phyloP scores from a whole-genome alignment of 2,888 invertebrate genomes.

The Lathronympha strigana region DNA sequence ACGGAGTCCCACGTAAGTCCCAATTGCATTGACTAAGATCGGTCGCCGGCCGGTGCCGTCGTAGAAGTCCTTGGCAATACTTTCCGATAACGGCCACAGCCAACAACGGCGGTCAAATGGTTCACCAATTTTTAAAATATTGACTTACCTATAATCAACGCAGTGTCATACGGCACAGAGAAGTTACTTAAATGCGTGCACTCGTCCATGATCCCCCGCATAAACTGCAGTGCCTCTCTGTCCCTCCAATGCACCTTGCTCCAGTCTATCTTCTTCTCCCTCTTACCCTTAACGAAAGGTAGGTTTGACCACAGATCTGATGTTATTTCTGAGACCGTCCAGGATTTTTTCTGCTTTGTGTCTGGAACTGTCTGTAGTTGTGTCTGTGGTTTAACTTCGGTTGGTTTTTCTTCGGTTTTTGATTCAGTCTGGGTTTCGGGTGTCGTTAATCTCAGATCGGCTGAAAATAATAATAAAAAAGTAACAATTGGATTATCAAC shows the following conservation, averaged over 20 bases:
- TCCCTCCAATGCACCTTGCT: constrained; percentile 88
- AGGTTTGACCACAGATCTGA: constrained; percentile 71
- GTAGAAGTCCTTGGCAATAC: too few species aligned
- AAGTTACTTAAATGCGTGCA: constrained; percentile 98
- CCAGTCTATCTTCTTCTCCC: constrained; percentile 81
- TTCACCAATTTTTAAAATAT: too few species aligned
- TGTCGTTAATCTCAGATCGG: background rate
- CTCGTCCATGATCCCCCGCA: constrained; percentile 99
- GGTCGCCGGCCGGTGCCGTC: too few species aligned
- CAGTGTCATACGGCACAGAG: constrained; percentile 93
- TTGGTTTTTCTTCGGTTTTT: constrained; percentile 4
- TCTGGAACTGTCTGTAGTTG: constrained; percentile 26
- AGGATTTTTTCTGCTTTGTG: constrained; percentile 54
- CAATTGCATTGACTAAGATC: too few species aligned
- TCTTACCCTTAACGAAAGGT: constrained; percentile 63
- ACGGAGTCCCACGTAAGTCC: too few species aligned
- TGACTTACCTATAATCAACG: constrained; percentile 88
- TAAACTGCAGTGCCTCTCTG: constrained; percentile 94
- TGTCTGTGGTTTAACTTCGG: background rate
- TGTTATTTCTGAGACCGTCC: constrained; percentile 71
- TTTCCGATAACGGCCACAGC: too few species aligned
- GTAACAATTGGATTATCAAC: too few species aligned
- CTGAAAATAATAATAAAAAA: constrained; percentile 2
- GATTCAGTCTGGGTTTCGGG: background rate
- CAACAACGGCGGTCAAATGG: too few species aligned